A percentile compares a stretch with the other conserved stretches of the same genome.
phyloP scores from a whole-genome alignment of 2,888 invertebrate species.

The Ophioninae sp. region DNA sequence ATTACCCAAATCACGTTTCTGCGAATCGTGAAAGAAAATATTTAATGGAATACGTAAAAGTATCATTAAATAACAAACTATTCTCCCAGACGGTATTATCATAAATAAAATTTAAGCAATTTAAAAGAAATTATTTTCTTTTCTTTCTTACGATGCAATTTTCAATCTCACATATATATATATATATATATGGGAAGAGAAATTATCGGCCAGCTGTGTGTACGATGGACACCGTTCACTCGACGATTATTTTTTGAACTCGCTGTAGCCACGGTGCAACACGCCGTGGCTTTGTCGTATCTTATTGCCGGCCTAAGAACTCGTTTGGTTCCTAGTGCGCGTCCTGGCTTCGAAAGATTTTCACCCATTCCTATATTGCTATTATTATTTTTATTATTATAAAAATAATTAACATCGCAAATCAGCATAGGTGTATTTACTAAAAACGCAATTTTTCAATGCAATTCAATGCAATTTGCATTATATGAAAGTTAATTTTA shows the following conservation, averaged over 20 bases:
- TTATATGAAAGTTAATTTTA: no score
- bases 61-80: neutral
- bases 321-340: neutral
- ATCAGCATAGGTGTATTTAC: no score
- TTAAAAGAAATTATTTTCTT: no score
- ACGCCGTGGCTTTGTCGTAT: neutral
- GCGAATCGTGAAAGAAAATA: neutral
- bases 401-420: no score
- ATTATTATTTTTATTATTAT: no score
- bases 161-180: no score
- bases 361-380: neutral
- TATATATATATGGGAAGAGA: neutral
- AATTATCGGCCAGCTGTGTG: neutral
- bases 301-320: neutral
- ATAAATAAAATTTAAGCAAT: no score
- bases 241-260: neutral
- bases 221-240: neutral
- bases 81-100: no score
- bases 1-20: neutral
- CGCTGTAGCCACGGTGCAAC: neutral
- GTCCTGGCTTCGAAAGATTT: neutral
- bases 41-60: neutral
- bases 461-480: no score
- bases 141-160: no score
- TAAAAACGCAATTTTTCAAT: no score